Evolutionary conservation across 2,888 invertebrate species (phyloP).

Genomic region (Timema cristinae): DNA sequence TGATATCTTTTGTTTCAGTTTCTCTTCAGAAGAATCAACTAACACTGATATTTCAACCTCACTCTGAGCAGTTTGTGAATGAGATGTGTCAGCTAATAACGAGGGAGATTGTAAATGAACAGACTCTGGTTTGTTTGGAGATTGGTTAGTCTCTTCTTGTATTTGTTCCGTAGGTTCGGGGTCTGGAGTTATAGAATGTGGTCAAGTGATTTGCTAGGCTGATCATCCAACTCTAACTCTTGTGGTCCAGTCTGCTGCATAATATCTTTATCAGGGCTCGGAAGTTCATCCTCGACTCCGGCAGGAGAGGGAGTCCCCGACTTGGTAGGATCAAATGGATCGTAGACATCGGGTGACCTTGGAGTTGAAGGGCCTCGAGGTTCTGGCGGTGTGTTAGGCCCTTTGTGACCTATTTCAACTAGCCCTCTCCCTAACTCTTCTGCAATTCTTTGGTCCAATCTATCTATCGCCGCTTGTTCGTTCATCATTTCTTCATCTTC

Average conservation of each 20-base stretch:
- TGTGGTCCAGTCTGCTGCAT: too few relatives aligned
- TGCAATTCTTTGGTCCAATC: conserved; percentile 36
- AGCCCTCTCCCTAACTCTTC: conserved; percentile 39
- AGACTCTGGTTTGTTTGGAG: conserved; percentile 22
- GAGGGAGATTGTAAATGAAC: conserved; percentile 19
- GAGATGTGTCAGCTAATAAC: conserved; percentile 17
- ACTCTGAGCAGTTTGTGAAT: conserved; percentile 15
- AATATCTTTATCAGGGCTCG: conserved; percentile 15
- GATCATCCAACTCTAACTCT: too few relatives aligned
- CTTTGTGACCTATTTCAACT: conserved; percentile 48
- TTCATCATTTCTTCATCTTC: conserved; percentile 43
- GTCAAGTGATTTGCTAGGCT: conserved; percentile 17
- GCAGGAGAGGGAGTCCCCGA: conserved; percentile 63
- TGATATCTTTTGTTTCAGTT: conserved; percentile 11
- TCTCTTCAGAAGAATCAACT: conserved; percentile 11
- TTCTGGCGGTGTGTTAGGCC: conserved; percentile 68
- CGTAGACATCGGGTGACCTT: conserved; percentile 76
- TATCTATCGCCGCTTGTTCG: conserved; percentile 30
- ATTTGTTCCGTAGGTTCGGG: conserved; percentile 16
- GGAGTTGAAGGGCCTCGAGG: conserved; percentile 46
- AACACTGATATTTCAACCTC: conserved; percentile 20
- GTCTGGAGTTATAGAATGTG: conserved; percentile 17
- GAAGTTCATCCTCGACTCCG: conserved; percentile 41
- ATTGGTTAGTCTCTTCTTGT: conserved; percentile 22
- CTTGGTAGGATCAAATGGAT: conserved; percentile 88